A percentile compares a stretch with the other conserved stretches of the same genome.
phyloP scores from a whole-genome alignment of 2,888 invertebrate species.

The Buathra laborator region DNA sequence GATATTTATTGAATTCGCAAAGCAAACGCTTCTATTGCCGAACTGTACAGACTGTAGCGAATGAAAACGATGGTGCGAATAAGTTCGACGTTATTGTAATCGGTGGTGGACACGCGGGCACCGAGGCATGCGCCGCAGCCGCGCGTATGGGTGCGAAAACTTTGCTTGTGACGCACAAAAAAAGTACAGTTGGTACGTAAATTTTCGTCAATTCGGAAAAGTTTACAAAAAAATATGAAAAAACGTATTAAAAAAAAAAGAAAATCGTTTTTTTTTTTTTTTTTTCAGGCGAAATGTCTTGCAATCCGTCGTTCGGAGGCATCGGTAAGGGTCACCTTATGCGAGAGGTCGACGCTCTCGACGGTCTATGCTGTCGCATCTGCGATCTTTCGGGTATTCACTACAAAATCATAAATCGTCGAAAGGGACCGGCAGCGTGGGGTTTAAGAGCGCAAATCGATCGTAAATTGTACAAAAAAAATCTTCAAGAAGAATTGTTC shows the following conservation, averaged over 20 bases:
- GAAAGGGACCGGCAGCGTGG: conserved; percentile 96
- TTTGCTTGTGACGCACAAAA: conserved; percentile 93
- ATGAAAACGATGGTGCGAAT: conserved; percentile 45
- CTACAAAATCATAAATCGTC: conserved; percentile 92
- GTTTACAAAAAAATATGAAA: too few relatives aligned
- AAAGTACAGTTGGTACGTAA: conserved; percentile 90
- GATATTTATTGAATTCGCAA: conserved; percentile 25
- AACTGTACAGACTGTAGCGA: conserved; percentile 32
- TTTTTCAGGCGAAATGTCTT: conserved; percentile 93
- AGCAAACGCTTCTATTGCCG: conserved; percentile 25
- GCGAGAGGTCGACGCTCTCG: conserved; percentile 95
- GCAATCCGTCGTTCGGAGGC: conserved; percentile 97
- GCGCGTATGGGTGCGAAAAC: conserved; percentile 93
- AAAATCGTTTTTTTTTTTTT: conserved; percentile 1
- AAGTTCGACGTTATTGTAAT: conserved; percentile 92
- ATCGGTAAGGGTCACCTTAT: conserved; percentile 96
- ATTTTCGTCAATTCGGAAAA: neutral
- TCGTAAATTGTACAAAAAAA: conserved; percentile 90
- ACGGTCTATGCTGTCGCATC: conserved; percentile 93
- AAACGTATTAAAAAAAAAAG: too few relatives aligned
- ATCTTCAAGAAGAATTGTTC: conserved; percentile 91
- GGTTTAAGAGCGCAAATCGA: conserved; percentile 96
- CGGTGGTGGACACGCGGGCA: conserved; percentile 97
- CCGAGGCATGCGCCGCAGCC: conserved; percentile 94
- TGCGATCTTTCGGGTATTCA: conserved; percentile 94